Conservation (phyloP, 2,113 vertebrate species). For the Brienomyrus brachyistius region DNA sequence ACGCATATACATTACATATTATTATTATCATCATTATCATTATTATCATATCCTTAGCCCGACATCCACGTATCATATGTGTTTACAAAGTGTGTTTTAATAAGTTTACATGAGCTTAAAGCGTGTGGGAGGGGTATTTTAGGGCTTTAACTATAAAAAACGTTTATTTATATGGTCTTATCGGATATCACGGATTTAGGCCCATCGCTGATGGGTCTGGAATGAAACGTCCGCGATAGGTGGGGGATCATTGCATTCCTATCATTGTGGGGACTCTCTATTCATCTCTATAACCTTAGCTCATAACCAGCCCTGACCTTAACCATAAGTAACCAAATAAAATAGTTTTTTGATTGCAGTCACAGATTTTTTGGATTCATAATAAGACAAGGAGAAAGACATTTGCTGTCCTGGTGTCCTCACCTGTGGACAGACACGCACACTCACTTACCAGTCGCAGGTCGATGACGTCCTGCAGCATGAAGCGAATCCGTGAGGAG, state of each 20-base stretch:
- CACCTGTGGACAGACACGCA: background rate
- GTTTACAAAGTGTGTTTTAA: too few relatives aligned
- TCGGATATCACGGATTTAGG: too few relatives aligned
- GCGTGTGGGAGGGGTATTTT: too few relatives aligned
- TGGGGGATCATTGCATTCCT: background rate
- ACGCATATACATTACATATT: too few relatives aligned
- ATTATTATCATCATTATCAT: too few relatives aligned
- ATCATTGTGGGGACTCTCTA: background rate
- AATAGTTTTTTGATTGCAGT: background rate
- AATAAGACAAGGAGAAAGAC: background rate
- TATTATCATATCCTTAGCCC: too few relatives aligned
- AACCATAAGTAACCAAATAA: background rate
- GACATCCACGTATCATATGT: too few relatives aligned
- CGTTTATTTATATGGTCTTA: too few relatives aligned
- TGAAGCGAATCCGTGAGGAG: constrained; percentile 91
- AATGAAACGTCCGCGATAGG: too few relatives aligned
- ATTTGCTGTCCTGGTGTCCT: background rate
- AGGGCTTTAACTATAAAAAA: too few relatives aligned
- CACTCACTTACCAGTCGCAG: constrained; percentile 77
- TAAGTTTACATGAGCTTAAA: too few relatives aligned
- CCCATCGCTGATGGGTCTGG: too few relatives aligned
- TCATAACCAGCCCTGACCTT: background rate
- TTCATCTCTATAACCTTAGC: background rate
- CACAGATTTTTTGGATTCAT: background rate
- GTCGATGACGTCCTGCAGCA: constrained; percentile 94